These are phyloP conservation scores for Ophion slaviceki DNA, from an alignment of 2,888 invertebrate genomes.

Conservation along the genomic window DNA sequence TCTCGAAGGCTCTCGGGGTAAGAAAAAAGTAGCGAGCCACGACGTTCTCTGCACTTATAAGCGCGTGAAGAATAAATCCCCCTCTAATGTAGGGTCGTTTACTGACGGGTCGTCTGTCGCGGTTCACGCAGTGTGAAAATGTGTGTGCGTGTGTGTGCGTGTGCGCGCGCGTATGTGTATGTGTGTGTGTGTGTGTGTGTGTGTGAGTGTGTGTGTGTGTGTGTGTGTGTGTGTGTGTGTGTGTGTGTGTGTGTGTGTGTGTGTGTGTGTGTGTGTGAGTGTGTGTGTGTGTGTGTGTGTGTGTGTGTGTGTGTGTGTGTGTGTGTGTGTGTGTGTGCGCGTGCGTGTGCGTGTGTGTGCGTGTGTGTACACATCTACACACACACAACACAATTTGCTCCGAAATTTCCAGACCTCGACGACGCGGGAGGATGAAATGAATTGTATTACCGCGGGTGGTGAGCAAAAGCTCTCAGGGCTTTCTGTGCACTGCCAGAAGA, in stretches of 20 bases:
- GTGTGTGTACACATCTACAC: too few species aligned
- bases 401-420: background rate
- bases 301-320: too few species aligned
- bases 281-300: too few species aligned
- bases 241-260: too few species aligned
- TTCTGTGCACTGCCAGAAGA: conserved; percentile 22
- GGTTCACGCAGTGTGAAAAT: background rate
- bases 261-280: too few species aligned
- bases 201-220: too few species aligned
- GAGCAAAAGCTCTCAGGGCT: conserved; percentile 25
- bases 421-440: background rate
- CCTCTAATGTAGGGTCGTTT: background rate
- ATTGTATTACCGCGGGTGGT: background rate
- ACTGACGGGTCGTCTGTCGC: background rate
- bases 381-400: background rate
- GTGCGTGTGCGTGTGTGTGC: too few species aligned
- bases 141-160: background rate
- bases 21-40: background rate
- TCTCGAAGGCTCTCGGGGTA: background rate
- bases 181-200: too few species aligned
- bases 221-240: too few species aligned
- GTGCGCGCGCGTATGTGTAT: background rate
- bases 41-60: background rate
- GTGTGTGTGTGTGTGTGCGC: too few species aligned
- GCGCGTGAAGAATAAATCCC: background rate